Base-by-base conservation (phyloP, 2,888 invertebrate species). In the Epinotia bilunana region DNA sequence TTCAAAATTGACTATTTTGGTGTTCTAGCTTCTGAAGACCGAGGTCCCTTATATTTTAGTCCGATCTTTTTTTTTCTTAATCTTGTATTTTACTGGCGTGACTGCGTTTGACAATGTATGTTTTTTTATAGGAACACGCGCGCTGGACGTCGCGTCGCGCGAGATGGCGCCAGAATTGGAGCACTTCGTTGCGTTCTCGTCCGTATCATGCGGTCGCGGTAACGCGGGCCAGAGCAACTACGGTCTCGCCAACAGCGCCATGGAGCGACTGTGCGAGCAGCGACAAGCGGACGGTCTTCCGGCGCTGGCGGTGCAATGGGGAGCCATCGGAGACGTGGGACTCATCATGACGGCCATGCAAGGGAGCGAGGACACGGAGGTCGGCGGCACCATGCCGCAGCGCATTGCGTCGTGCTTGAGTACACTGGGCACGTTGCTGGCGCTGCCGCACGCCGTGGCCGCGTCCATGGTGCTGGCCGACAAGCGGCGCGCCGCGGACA, bases 191-290 rank as follows among this genome's bases (percentile, higher is more conserved):
- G 97, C 96, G 76, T 99, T 99, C 95, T 99, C 99, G 57, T 99
- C 99, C 61, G 97, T 99, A 76, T 98, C 98, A 55, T 99, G 99
- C 91, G 99, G 99, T 16, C 96, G 99, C 81, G 99, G 99, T 77
- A 99, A 99, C 93, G 96, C 97, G 69, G 99, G 99, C 5, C 99
- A 99, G 94, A 96, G 97, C 77, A 99, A 99, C 94, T 99, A 99
- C 89, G 99, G 99, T 72, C 95, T 98, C 82, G 99, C 99, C 72
- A 99, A 99, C 94, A 99, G 99, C 0, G 97, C 97, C 62, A 99
- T 99, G 99, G 99, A 99, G 93, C 96, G 99, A 78, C 96, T 99
- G 78, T 97, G 97, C 88, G 99, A 99, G 94, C 95, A 95, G 77
- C 96, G 99, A 74, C 97, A 96, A 91, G 95, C 95, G 58, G 97